These are phyloP conservation scores for Zygothrica quintamaculata DNA, from an alignment of 2,888 invertebrate genomes.

Conservation along the genomic window DNA sequence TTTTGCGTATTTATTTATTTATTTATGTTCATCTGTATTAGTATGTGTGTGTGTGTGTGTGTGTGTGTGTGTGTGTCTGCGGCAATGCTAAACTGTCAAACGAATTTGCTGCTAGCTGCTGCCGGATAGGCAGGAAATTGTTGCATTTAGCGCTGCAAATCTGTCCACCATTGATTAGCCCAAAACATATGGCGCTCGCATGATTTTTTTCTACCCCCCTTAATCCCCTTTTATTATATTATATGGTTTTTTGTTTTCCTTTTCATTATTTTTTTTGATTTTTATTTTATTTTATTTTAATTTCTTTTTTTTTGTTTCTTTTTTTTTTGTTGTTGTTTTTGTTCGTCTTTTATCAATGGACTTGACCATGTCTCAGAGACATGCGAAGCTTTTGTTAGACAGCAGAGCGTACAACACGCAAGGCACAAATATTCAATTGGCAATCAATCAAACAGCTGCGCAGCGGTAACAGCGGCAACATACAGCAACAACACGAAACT, in stretches of 20 bases:
- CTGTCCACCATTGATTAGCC: constrained; percentile 62
- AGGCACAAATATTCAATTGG: constrained; percentile 74
- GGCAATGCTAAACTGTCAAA: constrained; percentile 64
- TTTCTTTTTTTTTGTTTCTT: background rate
- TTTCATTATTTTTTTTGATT: no score
- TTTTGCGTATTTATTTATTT: constrained; percentile 76
- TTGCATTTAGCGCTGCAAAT: constrained; percentile 66
- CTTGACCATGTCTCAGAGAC: constrained; percentile 49
- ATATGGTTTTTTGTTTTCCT: no score
- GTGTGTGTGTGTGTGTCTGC: constrained; percentile 38
- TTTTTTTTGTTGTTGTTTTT: background rate
- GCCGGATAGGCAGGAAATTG: constrained; percentile 64
- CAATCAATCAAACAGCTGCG: constrained; percentile 82
- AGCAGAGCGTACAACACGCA: constrained; percentile 58
- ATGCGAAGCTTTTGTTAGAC: constrained; percentile 67
- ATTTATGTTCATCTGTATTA: constrained; percentile 40
- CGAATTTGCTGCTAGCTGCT: constrained; percentile 51
- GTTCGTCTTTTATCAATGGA: constrained; percentile 52
- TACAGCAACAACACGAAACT: constrained; percentile 62
- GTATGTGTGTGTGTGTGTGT: constrained; percentile 34
- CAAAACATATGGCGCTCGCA: constrained; percentile 52
- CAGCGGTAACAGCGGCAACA: constrained; percentile 54
- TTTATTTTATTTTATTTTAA: constrained; percentile 1
- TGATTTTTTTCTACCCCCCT: background rate
- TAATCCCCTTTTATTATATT: no score